Conservation (phyloP, 2,113 vertebrate species). For the Heteronetta atricapilla region DNA sequence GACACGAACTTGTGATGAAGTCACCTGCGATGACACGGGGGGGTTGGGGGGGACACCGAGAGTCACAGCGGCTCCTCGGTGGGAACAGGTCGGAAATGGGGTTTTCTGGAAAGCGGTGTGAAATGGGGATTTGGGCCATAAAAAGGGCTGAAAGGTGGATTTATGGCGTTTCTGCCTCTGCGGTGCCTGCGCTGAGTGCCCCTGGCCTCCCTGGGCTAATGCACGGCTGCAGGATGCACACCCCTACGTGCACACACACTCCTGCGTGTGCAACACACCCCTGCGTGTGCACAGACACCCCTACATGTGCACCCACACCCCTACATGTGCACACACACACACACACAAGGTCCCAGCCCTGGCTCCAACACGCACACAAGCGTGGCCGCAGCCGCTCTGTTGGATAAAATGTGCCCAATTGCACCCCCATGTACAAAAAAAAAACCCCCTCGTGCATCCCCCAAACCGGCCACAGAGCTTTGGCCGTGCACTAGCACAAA, state of each 20-base stretch:
- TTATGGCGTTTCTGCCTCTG: neutral
- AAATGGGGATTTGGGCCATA: neutral
- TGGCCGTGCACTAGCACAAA: too few species aligned
- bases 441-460: too few species aligned
- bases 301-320: too few species aligned
- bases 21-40: neutral
- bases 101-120: neutral
- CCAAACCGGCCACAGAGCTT: neutral
- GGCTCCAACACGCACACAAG: too few species aligned
- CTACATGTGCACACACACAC: too few species aligned
- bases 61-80: neutral
- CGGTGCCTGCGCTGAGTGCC: too few species aligned
- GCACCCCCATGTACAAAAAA: neutral
- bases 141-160: neutral
- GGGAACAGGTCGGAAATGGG: neutral
- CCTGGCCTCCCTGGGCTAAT: neutral
- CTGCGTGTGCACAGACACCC: too few species aligned
- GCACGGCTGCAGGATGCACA: neutral
- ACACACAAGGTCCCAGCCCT: too few species aligned
- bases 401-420: neutral
- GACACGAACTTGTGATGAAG: fast-evolving
- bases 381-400: too few species aligned
- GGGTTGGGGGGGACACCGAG: neutral
- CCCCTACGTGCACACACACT: too few species aligned
- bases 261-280: too few species aligned